A percentile compares a stretch with the other conserved stretches of the same genome.
These are phyloP conservation scores for Fopius arisanus DNA, from an alignment of 1,140 invertebrate species.

Conservation along the genomic window DNA sequence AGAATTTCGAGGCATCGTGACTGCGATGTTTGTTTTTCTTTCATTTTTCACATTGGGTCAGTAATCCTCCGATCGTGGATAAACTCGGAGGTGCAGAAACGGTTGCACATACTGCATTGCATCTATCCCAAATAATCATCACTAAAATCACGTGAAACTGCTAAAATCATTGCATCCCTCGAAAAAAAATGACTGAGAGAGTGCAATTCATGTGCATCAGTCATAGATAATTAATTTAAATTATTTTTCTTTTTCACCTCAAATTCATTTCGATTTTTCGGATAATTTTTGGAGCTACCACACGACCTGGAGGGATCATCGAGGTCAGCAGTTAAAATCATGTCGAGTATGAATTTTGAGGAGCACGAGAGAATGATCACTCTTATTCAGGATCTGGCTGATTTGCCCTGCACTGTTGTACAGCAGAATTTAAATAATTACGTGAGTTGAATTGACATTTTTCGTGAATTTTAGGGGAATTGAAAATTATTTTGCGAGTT, in stretches of 20 bases:
- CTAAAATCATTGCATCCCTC: background rate
- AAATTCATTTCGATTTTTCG: too few relatives aligned
- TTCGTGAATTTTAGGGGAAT: background rate
- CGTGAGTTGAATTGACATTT: conserved; percentile 36
- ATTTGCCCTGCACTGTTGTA: conserved; percentile 46
- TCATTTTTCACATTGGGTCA: background rate
- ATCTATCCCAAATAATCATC: background rate
- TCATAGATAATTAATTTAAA: background rate
- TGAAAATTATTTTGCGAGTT: background rate
- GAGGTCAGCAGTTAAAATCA: background rate
- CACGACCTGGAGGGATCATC: background rate
- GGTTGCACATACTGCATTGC: background rate
- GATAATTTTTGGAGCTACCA: too few relatives aligned
- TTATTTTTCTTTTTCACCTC: too few relatives aligned
- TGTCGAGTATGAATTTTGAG: background rate
- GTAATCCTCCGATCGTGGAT: conserved; percentile 14
- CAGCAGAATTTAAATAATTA: conserved; percentile 52
- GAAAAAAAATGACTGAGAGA: background rate
- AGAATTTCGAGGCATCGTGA: background rate
- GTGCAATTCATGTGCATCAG: background rate
- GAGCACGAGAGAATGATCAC: conserved; percentile 36
- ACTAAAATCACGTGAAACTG: background rate
- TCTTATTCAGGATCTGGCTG: conserved; percentile 46
- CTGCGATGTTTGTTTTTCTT: conserved; percentile 6
- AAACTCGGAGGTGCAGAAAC: conserved; percentile 6